phyloP scores from a whole-genome alignment of 64 coral and sea anemone genomes.

The Dendrophyllia cribrosa region DNA sequence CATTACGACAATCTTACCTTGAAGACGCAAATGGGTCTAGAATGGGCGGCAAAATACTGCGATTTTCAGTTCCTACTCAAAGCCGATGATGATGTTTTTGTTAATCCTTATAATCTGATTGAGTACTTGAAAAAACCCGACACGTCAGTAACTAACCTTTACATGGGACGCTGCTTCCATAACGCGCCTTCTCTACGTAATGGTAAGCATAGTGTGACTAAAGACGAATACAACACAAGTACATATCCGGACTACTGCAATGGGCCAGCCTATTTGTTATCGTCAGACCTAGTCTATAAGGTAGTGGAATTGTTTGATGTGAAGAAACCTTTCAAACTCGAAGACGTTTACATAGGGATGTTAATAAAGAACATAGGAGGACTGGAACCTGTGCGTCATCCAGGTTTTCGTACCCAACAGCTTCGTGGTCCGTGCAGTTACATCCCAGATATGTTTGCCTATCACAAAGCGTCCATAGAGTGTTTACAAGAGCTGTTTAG shows the following conservation, averaged over 20 bases:
- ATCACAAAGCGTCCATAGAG: too few relatives aligned
- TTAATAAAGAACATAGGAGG: too few relatives aligned
- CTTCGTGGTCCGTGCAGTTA: too few relatives aligned
- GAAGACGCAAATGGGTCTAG: neutral
- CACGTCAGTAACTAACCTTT: neutral
- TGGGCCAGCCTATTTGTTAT: conserved; percentile 10
- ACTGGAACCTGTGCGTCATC: too few relatives aligned
- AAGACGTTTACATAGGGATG: conserved; percentile 2
- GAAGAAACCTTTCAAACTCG: neutral
- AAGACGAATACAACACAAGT: neutral
- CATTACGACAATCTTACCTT: too few relatives aligned
- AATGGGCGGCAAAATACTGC: conserved; percentile 10
- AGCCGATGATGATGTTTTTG: conserved; percentile 21
- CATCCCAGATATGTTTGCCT: too few relatives aligned
- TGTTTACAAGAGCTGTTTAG: too few relatives aligned
- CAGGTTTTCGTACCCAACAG: too few relatives aligned
- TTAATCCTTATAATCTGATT: neutral
- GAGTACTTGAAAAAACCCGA: neutral
- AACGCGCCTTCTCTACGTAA: neutral
- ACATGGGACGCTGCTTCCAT: neutral
- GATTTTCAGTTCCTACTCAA: conserved; percentile 12
- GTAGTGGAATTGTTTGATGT: neutral
- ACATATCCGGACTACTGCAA: conserved; percentile 5
- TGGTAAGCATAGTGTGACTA: neutral
- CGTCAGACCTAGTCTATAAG: neutral